Evolutionary conservation across 2,113 vertebrate species (phyloP), one percentile per base, ranked within the genome.

Genomic region (Pollachius pollachius): DNA sequence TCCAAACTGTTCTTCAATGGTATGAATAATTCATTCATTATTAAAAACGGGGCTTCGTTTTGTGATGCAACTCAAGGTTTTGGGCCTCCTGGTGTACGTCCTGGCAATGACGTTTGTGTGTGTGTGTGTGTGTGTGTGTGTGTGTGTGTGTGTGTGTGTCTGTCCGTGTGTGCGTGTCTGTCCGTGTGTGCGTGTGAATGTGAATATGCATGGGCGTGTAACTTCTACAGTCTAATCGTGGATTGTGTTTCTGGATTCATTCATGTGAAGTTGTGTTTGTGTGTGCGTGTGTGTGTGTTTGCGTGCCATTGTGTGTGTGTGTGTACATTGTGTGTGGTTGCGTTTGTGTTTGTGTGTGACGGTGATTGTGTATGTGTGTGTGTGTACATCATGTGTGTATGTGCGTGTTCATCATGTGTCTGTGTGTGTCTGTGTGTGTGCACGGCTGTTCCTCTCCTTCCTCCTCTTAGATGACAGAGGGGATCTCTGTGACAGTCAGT

Each of bases 401-500:
- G 19, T 64, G 41, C 30, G 13, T 48, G 65, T n/a, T 1, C 11
- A 48, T 48, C 12, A 48, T 13, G 48, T 30, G 58, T 23, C 34
- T 21, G 8, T 15, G 19, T 6, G 59, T 21, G 63, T 62, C 41
- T 54, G 65, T 52, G 15, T 17, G 27, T 5, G 70, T 69, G 27
- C 67, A 69, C 18, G 19, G 61, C 18, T 59, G 56, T 69, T 71
- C 67, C 5, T 62, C 64, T 70, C 72, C 69, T 52, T 64, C 60
- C 54, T 73, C 27, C 48, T 56, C 30, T 64, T 64, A 73, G 72
- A 73, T 70, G 68, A 78, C 71, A 78, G 70, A 82, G 73, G 72
- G 56, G 64, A 78, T 80, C 73, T 57, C 78, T 69, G 70, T 78
- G 83, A 72, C 71, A 72, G 70, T 76, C 71, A 27, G 75, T 82